These are phyloP conservation scores for Sebastes miniatus DNA, from an alignment of 2,797 vertebrate genomes.

Conservation along the genomic window DNA sequence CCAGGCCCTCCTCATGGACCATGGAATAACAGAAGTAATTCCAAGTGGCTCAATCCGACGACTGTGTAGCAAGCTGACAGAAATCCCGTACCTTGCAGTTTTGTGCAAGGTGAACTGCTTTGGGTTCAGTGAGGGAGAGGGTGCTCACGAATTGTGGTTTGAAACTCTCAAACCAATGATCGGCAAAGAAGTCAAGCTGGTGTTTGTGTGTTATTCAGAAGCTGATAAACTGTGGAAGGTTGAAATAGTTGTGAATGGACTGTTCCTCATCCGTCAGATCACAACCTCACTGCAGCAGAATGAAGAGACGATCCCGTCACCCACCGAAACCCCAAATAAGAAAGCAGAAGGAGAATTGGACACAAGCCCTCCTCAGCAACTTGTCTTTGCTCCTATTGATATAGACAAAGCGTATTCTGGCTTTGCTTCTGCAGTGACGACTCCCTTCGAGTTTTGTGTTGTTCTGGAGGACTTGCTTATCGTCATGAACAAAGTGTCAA, in stretches of 20 bases:
- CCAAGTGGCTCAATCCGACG: slow-evolving; percentile 57
- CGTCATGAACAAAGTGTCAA: slow-evolving; percentile 73
- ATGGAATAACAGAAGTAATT: slow-evolving; percentile 71
- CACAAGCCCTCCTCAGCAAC: slow-evolving; percentile 25
- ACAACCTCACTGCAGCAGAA: not conserved
- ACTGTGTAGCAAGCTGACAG: slow-evolving; percentile 49
- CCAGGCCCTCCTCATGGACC: slow-evolving; percentile 81
- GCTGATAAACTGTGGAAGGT: slow-evolving; percentile 78
- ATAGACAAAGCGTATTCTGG: slow-evolving; percentile 73
- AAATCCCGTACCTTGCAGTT: slow-evolving; percentile 77
- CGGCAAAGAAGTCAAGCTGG: slow-evolving; percentile 69
- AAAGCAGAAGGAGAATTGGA: not conserved
- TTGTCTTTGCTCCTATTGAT: slow-evolving; percentile 71
- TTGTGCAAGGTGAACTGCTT: slow-evolving; percentile 76
- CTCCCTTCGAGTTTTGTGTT: slow-evolving; percentile 86
- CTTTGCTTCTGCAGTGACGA: slow-evolving; percentile 77
- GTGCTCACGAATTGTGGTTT: slow-evolving; percentile 34
- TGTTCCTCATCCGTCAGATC: slow-evolving; percentile 56
- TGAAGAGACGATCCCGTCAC: not conserved
- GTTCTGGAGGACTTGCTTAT: slow-evolving; percentile 81
- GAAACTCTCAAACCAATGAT: slow-evolving; percentile 57
- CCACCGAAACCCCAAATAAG: not conserved
- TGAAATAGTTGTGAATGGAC: slow-evolving; percentile 73
- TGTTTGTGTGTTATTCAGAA: slow-evolving; percentile 76
- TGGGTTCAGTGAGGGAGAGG: slow-evolving; percentile 43